phyloP scores from a whole-genome alignment of 2,113 vertebrate genomes.

The Colaptes auratus region DNA sequence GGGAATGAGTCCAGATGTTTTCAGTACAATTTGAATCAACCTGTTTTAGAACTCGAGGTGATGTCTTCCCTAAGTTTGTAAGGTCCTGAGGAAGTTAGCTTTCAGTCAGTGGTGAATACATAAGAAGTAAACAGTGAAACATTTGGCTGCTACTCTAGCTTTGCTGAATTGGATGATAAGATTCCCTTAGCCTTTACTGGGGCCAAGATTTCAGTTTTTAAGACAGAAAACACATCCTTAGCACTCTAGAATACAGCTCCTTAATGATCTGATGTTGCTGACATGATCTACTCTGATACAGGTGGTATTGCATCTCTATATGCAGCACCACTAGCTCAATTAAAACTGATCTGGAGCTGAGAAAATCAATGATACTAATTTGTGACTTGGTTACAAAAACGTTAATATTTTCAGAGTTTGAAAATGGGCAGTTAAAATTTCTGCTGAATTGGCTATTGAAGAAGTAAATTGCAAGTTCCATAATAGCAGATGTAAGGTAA shows the following conservation, averaged over 20 bases:
- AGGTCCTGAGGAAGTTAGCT: neutral
- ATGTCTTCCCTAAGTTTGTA: neutral
- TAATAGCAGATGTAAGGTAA: slow-evolving; percentile 85
- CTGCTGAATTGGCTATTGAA: slow-evolving; percentile 72
- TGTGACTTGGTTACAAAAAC: slow-evolving; percentile 55
- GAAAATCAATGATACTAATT: slow-evolving; percentile 21
- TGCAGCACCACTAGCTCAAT: slow-evolving; percentile 41
- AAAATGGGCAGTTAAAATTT: slow-evolving; percentile 40
- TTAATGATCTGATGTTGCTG: neutral
- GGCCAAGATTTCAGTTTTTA: neutral
- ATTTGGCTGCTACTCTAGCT: neutral
- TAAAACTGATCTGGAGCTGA: slow-evolving; percentile 47
- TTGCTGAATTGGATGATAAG: neutral
- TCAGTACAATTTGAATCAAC: neutral
- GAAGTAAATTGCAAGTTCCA: slow-evolving; percentile 66
- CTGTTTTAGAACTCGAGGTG: neutral
- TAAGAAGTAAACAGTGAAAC: neutral
- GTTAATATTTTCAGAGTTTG: slow-evolving; percentile 43
- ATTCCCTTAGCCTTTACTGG: neutral
- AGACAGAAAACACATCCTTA: neutral
- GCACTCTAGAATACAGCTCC: neutral
- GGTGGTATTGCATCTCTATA: neutral
- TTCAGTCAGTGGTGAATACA: neutral
- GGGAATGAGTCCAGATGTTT: neutral
- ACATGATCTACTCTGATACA: slow-evolving; percentile 26